Percentiles rank a stretch among this genome's conserved stretches.
These are phyloP conservation scores for Apostichopus japonicus DNA, from an alignment of 35 echinoderm and acorn worm genomes.

Conservation along the genomic window DNA sequence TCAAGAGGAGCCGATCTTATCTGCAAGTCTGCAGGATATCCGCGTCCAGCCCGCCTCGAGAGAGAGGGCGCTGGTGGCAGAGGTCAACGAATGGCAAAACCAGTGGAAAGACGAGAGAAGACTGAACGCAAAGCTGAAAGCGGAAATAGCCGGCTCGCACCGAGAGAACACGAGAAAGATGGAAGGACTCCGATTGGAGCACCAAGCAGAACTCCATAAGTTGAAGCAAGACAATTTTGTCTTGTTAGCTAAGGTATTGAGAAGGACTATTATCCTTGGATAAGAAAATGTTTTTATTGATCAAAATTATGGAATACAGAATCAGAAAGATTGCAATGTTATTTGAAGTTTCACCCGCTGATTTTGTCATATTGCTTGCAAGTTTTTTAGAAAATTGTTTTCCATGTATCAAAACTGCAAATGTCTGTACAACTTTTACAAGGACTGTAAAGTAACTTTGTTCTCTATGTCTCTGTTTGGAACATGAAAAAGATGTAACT, in stretches of 20 bases:
- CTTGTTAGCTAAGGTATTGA: conserved; percentile 79
- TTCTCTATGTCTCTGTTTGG: too few relatives aligned
- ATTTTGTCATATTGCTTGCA: too few relatives aligned
- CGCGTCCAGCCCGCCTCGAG: conserved; percentile 71
- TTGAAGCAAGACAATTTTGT: conserved; percentile 95
- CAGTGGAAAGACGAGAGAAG: conserved; percentile 95
- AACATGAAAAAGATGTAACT: too few relatives aligned
- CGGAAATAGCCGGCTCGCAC: conserved; percentile 77
- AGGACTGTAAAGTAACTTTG: too few relatives aligned
- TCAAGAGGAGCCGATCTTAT: conserved; percentile 73
- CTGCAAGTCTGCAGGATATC: conserved; percentile 75
- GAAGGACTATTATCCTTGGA: too few relatives aligned
- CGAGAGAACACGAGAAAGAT: conserved; percentile 72
- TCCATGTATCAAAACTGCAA: too few relatives aligned
- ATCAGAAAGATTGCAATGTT: too few relatives aligned
- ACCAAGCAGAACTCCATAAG: conserved; percentile 88
- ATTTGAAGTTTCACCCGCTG: too few relatives aligned
- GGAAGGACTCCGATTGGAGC: conserved; percentile 75
- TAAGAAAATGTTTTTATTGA: too few relatives aligned
- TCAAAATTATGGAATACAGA: too few relatives aligned
- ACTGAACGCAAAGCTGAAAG: conserved; percentile 90
- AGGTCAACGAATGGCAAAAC: conserved; percentile 94
- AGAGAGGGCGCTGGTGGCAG: conserved; percentile 93
- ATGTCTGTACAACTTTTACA: too few relatives aligned
- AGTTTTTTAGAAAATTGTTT: too few relatives aligned